Evolutionary conservation across 2,797 vertebrate genomes (phyloP), one percentile per base, ranked within the genome.

Genomic region (Moxostoma hubbsi): DNA sequence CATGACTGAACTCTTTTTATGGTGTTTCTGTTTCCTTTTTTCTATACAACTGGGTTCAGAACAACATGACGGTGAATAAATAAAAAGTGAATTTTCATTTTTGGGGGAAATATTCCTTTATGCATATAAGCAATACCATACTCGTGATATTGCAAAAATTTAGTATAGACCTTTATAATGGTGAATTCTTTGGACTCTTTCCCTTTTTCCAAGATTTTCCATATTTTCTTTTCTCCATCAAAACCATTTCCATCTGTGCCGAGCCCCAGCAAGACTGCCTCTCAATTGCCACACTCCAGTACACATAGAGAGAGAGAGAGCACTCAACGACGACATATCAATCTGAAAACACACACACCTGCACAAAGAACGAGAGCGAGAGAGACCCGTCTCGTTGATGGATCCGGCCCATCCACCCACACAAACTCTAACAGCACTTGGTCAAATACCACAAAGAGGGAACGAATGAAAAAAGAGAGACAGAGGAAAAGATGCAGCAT

Each of bases 321-420:
- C 89, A 79, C 85, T 84, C 89, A 89, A 86, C 86, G 57, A n/a
- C 55, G 36, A 62, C 16, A 73, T 93, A 90, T 90, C 87, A 57
- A 87, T 86, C 87, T 89, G 86, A 90, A 89, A 87, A 87, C 24
- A 24, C 88, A 24, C 88, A 88, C 92, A 93, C 92, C 91, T 93
- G 91, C 90, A 89, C 73, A 79, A 18, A 78, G 66, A 69, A 13
- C 57, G 36, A 49, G 54, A 76, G 72, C 75, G 67, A 82, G 50
- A 79, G 65, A 71, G 46, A 75, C 45, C 84, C 86, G 86, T 78
- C 67, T 76, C 10, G 58, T 62, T 83, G 75, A 79, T 83, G 76
- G 75, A 83, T 73, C 54, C 36, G 69, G n/a, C 36, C 66, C 73
- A 54, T 79, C 83, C 83, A 78, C 81, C 83, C 83, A 83, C 83